Conservation (phyloP, 2,113 vertebrate genomes). For the Rana temporaria region DNA sequence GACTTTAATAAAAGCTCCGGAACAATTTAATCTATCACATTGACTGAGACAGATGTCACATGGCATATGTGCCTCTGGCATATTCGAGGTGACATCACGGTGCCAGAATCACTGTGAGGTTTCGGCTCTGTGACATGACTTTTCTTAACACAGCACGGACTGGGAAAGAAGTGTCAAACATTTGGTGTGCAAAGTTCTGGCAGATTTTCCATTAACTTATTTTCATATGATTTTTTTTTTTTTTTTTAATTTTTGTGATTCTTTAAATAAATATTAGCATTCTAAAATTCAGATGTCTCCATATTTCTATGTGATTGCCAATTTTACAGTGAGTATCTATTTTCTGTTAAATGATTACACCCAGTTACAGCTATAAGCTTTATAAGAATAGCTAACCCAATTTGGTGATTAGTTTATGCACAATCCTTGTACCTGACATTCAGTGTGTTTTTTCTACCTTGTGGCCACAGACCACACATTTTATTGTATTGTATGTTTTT, state of each 20-base stretch:
- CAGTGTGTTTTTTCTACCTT: too few relatives aligned
- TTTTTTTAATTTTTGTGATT: constrained; percentile 24
- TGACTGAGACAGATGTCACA: constrained; percentile 59
- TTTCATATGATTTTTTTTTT: constrained; percentile 52
- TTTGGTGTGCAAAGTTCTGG: constrained; percentile 42
- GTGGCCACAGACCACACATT: too few relatives aligned
- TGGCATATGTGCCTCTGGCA: constrained; percentile 56
- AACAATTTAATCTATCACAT: constrained; percentile 53
- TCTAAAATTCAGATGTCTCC: background rate
- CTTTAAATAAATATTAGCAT: constrained; percentile 57
- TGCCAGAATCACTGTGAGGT: constrained; percentile 11
- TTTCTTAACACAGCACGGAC: constrained; percentile 42
- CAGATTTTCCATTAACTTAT: constrained; percentile 54
- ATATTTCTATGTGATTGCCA: background rate
- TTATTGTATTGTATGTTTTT: too few relatives aligned
- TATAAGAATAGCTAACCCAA: too few relatives aligned
- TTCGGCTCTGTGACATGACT: constrained; percentile 22
- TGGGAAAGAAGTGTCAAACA: constrained; percentile 21
- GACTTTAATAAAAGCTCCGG: constrained; percentile 42
- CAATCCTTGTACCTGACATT: too few relatives aligned
- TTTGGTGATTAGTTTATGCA: too few relatives aligned
- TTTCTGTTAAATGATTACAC: background rate
- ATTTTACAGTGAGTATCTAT: background rate
- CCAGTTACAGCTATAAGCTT: too few relatives aligned
- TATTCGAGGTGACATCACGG: constrained; percentile 53